Evolutionary conservation across 2,888 invertebrate species (phyloP).

Genomic region (Arge pagana): DNA sequence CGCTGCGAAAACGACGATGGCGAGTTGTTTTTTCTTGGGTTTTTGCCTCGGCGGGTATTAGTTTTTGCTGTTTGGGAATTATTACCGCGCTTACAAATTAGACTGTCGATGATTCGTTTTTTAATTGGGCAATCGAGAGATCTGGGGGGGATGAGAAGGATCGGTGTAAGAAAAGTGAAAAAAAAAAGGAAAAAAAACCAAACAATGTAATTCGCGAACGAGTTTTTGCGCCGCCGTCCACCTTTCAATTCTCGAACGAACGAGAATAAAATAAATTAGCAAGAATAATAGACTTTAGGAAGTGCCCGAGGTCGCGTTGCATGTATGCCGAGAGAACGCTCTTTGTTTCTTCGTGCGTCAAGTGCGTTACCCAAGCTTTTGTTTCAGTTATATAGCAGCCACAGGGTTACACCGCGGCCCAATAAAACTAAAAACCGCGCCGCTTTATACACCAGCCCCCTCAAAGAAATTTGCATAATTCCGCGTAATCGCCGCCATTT

Average conservation of each 20-base stretch:
- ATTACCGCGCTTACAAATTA: too few species aligned
- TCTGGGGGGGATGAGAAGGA: too few species aligned
- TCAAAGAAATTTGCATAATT: conserved; percentile 55
- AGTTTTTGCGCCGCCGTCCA: too few species aligned
- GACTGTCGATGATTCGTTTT: too few species aligned
- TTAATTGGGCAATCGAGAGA: too few species aligned
- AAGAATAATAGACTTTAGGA: conserved; percentile 18
- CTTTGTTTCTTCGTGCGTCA: conserved; percentile 54
- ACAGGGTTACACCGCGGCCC: conserved; percentile 38
- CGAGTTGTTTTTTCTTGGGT: too few species aligned
- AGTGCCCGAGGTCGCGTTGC: conserved; percentile 9
- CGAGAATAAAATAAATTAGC: conserved; percentile 17
- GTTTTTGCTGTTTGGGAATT: too few species aligned
- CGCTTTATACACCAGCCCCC: conserved; percentile 54
- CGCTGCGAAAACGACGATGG: too few species aligned
- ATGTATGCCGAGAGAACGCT: conserved; percentile 28
- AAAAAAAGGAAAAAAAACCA: too few species aligned
- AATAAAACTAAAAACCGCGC: conserved; percentile 56
- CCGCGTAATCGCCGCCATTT: conserved; percentile 57
- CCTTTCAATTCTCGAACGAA: conserved; percentile 10
- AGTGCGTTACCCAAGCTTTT: conserved; percentile 54
- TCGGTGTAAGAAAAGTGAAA: too few species aligned
- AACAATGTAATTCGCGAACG: too few species aligned
- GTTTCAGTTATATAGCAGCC: conserved; percentile 54
- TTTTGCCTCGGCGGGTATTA: too few species aligned